Evolutionary conservation across 2,888 invertebrate species (phyloP).

Genomic region (Parapristionchus giblindavisi): DNA sequence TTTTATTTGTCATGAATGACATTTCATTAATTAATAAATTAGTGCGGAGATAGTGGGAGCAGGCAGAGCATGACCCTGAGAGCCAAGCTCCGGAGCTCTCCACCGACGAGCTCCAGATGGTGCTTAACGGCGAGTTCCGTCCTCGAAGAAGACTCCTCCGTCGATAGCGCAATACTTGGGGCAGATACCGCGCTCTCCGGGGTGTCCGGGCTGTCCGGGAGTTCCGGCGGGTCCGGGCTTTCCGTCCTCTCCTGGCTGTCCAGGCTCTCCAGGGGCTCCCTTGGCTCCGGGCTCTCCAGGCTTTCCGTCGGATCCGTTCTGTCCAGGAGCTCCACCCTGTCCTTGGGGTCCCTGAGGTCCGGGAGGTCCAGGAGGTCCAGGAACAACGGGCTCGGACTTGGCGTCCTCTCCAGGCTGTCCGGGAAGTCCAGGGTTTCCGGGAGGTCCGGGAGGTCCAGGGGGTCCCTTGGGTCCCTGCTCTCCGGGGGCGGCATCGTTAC

Average conservation of each 20-base stretch:
- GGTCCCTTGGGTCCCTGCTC: conserved; percentile 63
- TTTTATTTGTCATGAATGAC: conserved; percentile 29
- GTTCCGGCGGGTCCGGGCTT: conserved; percentile 52
- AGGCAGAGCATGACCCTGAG: not conserved
- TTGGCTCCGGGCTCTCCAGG: conserved; percentile 54
- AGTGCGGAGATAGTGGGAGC: not conserved
- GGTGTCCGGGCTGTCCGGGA: conserved; percentile 54
- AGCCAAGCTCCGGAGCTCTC: not conserved
- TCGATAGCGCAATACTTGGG: conserved; percentile 52
- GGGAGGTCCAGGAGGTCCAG: conserved; percentile 57
- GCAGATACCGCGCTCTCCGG: conserved; percentile 52
- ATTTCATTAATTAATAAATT: conserved; percentile 30
- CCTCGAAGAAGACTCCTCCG: conserved; percentile 45
- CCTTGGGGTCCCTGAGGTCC: conserved; percentile 57
- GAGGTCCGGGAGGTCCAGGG: conserved; percentile 60
- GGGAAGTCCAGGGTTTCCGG: conserved; percentile 46
- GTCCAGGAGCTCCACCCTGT: conserved; percentile 55
- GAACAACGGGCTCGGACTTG: conserved; percentile 39
- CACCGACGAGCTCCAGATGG: not conserved
- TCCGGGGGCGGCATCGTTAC: conserved; percentile 59
- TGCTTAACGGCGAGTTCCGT: conserved; percentile 39
- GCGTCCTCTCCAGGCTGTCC: conserved; percentile 52
- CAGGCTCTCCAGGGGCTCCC: conserved; percentile 35
- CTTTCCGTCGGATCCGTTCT: conserved; percentile 55
- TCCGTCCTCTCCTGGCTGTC: conserved; percentile 48